Evolutionary conservation across 2,797 vertebrate genomes (phyloP).

Genomic region (Premnoplex brunnescens): DNA sequence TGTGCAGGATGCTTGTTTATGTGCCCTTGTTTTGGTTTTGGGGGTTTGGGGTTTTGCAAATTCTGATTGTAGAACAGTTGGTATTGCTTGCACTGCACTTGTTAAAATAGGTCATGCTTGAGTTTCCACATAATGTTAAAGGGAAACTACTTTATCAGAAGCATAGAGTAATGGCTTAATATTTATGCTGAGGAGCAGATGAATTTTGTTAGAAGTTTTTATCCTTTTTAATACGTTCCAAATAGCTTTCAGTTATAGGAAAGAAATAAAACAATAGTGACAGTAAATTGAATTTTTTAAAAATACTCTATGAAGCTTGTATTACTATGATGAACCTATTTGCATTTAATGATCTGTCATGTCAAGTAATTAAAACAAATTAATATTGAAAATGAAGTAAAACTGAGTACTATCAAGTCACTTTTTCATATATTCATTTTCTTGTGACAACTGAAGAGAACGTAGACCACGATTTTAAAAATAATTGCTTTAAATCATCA

Average conservation of each 20-base stretch:
- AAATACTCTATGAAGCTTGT: neutral
- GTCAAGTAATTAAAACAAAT: constrained; percentile 47
- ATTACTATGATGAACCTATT: constrained; percentile 15
- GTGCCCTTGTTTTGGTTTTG: neutral
- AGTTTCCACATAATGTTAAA: neutral
- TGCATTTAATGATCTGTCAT: constrained; percentile 28
- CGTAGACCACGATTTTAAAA: neutral
- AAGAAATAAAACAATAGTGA: constrained; percentile 5
- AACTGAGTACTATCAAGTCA: neutral
- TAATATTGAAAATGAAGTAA: constrained; percentile 30
- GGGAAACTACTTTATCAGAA: constrained; percentile 18
- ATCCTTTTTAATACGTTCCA: neutral
- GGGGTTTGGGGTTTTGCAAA: neutral
- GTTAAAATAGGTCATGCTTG: neutral
- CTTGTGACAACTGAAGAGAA: neutral
- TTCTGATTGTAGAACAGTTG: neutral
- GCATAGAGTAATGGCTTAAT: neutral
- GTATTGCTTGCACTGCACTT: constrained; percentile 13
- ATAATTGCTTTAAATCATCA: neutral
- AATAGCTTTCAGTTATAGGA: neutral
- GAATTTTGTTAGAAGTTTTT: neutral
- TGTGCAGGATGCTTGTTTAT: neutral
- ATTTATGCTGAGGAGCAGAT: neutral
- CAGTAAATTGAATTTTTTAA: neutral
- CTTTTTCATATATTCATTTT: constrained; percentile 7